Evolutionary conservation across 2,113 vertebrate genomes (phyloP).

Genomic region (Oceanites oceanicus): DNA sequence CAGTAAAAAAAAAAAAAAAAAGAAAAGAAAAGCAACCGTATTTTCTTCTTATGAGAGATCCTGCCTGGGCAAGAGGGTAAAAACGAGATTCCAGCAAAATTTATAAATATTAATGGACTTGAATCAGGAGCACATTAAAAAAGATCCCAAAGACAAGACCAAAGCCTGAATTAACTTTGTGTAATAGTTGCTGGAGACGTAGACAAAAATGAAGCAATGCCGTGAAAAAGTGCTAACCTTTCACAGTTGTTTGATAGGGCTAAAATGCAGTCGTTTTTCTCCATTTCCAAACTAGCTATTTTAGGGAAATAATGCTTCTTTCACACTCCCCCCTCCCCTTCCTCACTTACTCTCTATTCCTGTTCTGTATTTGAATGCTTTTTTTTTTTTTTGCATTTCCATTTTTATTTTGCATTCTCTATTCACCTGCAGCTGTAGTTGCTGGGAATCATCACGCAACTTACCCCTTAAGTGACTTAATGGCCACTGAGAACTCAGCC

Average conservation of each 20-base stretch:
- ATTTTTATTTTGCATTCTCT: background rate
- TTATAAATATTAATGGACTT: constrained; percentile 12
- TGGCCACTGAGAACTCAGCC: background rate
- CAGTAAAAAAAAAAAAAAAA: background rate
- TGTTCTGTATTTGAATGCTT: background rate
- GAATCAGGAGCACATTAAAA: background rate
- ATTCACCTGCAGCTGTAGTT: background rate
- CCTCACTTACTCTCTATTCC: background rate
- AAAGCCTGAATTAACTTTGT: background rate
- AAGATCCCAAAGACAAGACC: background rate
- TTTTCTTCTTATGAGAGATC: background rate
- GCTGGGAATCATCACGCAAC: background rate
- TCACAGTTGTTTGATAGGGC: background rate
- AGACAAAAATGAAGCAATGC: background rate
- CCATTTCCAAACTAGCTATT: background rate
- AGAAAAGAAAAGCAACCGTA: background rate
- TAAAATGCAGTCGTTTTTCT: background rate
- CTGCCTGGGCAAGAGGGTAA: background rate
- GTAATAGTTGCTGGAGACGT: background rate
- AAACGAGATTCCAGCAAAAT: constrained; percentile 3
- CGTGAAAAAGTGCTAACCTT: background rate
- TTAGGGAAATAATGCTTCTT: background rate
- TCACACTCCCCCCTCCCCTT: background rate
- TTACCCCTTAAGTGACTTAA: background rate
- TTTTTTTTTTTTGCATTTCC: background rate